These are phyloP conservation scores for Harpalus rubripes DNA, from an alignment of 2,888 invertebrate genomes.

Conservation along the genomic window DNA sequence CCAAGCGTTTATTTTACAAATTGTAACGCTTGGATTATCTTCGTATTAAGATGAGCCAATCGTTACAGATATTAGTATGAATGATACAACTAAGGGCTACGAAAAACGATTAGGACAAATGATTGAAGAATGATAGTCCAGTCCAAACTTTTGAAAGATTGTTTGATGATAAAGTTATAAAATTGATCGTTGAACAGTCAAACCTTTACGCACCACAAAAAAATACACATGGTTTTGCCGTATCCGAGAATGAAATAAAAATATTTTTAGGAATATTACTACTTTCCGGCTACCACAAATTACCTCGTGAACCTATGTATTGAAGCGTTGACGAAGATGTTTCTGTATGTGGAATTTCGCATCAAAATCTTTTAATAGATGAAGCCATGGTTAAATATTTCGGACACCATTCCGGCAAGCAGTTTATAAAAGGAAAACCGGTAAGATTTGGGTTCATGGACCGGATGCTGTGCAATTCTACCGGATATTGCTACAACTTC, in stretches of 20 bases:
- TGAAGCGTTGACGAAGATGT: conserved; percentile 70
- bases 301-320: conserved; percentile 70
- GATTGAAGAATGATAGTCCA: conserved; percentile 7
- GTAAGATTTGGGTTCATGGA: conserved; percentile 24
- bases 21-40: too few species aligned
- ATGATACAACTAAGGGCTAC: neutral
- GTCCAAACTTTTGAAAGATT: conserved; percentile 44
- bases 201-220: conserved; percentile 36
- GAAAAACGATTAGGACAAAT: neutral
- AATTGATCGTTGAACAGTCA: conserved; percentile 26
- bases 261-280: conserved; percentile 52
- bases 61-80: neutral
- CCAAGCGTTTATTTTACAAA: too few species aligned
- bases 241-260: conserved; percentile 33
- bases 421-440: conserved; percentile 67
- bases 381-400: conserved; percentile 71
- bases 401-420: conserved; percentile 70
- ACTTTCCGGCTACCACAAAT: conserved; percentile 70
- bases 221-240: conserved; percentile 26
- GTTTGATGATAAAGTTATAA: conserved; percentile 28
- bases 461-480: conserved; percentile 25
- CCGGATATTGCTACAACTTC: conserved; percentile 6
- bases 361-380: conserved; percentile 69
- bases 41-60: too few species aligned
- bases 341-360: conserved; percentile 69